Evolutionary conservation across 2,888 invertebrate genomes (phyloP), one percentile per base, ranked within the genome.

Genomic region (Zygogramma bicolorata): DNA sequence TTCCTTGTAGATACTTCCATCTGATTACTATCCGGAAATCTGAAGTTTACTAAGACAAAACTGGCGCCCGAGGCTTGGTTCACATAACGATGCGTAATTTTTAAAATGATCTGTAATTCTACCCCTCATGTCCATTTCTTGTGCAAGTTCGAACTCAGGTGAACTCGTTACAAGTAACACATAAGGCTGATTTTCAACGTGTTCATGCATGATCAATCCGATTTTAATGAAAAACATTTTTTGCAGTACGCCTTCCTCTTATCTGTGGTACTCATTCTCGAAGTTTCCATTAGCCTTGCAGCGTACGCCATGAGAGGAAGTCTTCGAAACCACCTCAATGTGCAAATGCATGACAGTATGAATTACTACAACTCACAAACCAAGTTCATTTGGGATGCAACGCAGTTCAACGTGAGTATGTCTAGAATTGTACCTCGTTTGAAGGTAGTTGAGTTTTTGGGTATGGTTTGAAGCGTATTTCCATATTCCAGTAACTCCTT

Each of bases 251-350:
- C 89, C 68, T 82, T 89, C 20, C 85, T 90, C 18, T 84, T 92
- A 74, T 86, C 87, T 1, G 63, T 91, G 31, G 88, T 92, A 8
- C 87, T 92, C 75, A 84, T 92, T 65, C 77, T 92, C 82, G 92
- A 93, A 85, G 82, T 92, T 40, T 88, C 90, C 1, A 91, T 90
- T 15, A 90, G 90, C 59, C 88, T 92, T 68, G 86, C 88, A 0
- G 89, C 89, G 0, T 94, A 88, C 70, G 87, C 89, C 1, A 85
- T 89, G 82, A 86, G 89, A 74, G 81, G 83, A 15, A 85, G 89
- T 31, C 85, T 90, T 18, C 82, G 82, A 0, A 81, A 62, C 0
- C 83, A 85, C 7, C 75, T 91, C 18, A 81, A 87, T 46, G 78
- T 82, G 0, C 89, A 89, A 73, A 89, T 92, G 86, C 86, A 83